Base-by-base conservation (phyloP, 1,140 invertebrate genomes). In the Micrasema minimum region DNA sequence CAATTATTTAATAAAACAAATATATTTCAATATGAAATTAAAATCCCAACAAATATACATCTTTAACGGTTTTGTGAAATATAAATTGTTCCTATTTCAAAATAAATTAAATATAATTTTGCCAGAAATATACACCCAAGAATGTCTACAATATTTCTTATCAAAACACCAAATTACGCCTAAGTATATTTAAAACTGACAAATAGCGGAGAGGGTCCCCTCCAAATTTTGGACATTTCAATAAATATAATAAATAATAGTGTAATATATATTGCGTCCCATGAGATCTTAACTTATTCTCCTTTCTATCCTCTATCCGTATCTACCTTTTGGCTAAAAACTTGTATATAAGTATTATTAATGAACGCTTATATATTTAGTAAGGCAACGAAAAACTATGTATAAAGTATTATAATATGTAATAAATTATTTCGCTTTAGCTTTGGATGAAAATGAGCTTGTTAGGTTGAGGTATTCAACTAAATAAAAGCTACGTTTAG, bases 21-120 rank as follows among this genome's bases (percentile, higher is more conserved):
- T 85, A 84, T 84, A 84, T 84, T 85, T 84, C 82, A 83, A 83
- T 83, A 82, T 78, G 83, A 85, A 84, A 85, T 85, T 83, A 85
- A 31, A 84, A 82, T 83, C 83, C 82, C 83, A 85, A 85, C 83
- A 85, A 85, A 85, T 85, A 82, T 83, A 84, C 83, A 82, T 82
- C 66, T 75, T 71, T 72, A 75, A 75, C 73, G 73, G 66, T 75
- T 71, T 74, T 71, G 69, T 59, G 72, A 75, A 75, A 75, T 75
- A 75, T 75, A 75, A 75, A 75, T 72, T 71, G 59, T 71, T 75
- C 48, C 73, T 72, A 71, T 71, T 72, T 75, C 69, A 67, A 71
- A 74, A 74, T 69, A 68, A 75, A 75, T 64, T 75, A 71, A 70
- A 69, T 75, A 65, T 71, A 65, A 74, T 65, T 68, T 65, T 72